phyloP scores from a whole-genome alignment of 2,888 invertebrate species.

The Drosophila quinaria region DNA sequence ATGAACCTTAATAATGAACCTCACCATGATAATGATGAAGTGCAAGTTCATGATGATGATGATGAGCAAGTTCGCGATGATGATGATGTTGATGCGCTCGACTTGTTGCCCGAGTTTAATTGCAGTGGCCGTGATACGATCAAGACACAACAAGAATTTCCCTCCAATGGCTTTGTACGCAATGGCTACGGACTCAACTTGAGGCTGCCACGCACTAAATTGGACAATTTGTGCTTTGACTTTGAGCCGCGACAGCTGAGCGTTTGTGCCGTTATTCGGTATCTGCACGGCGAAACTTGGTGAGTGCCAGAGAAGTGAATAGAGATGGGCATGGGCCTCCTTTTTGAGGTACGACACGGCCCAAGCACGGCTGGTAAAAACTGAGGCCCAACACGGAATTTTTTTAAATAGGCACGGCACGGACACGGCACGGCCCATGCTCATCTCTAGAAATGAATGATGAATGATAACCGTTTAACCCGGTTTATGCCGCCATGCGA shows the following conservation, averaged over 20 bases:
- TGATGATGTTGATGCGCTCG: conserved; percentile 25
- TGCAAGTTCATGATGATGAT: neutral
- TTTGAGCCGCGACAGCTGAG: conserved; percentile 69
- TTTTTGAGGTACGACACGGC: too few species aligned
- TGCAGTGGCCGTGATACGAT: conserved; percentile 81
- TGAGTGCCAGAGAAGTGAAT: conserved; percentile 32
- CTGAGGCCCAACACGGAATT: too few species aligned
- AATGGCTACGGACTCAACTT: conserved; percentile 68
- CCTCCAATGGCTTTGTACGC: conserved; percentile 75
- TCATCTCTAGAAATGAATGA: too few species aligned
- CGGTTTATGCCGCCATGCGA: too few species aligned
- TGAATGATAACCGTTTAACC: too few species aligned
- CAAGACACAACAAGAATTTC: conserved; percentile 65
- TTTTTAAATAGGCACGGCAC: too few species aligned
- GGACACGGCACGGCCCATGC: too few species aligned
- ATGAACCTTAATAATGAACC: neutral
- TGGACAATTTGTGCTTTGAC: conserved; percentile 63
- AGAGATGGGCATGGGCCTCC: too few species aligned
- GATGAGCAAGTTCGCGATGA: neutral
- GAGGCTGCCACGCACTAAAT: conserved; percentile 31
- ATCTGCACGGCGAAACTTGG: conserved; percentile 80
- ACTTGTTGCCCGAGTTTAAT: conserved; percentile 80
- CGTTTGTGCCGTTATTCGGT: conserved; percentile 56
- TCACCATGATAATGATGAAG: neutral
- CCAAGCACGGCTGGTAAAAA: too few species aligned